Evolutionary conservation across 2,797 vertebrate species (phyloP).

Genomic region (Lerista edwardsae): DNA sequence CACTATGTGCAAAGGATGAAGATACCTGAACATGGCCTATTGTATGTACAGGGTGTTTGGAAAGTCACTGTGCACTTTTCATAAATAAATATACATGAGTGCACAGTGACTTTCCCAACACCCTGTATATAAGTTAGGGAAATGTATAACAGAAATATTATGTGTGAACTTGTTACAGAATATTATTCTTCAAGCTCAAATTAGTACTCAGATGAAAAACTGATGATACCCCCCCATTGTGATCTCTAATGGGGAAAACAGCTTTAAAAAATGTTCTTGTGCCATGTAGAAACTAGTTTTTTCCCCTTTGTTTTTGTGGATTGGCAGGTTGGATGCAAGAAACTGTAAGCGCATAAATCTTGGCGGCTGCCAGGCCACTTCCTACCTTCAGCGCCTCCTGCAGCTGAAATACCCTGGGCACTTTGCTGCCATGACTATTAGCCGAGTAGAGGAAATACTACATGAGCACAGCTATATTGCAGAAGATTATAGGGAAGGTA

Average conservation of each 20-base stretch:
- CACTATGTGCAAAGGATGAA: not conserved
- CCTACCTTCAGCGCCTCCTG: constrained; percentile 93
- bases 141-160: too few species aligned
- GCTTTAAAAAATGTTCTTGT: not conserved
- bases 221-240: not conserved
- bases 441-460: constrained; percentile 96
- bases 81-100: too few species aligned
- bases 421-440: constrained; percentile 89
- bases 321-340: constrained; percentile 86
- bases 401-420: constrained; percentile 97
- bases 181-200: not conserved
- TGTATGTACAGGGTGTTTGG: not conserved
- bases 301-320: not conserved
- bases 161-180: not conserved
- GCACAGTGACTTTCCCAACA: too few species aligned
- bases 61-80: too few species aligned
- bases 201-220: not conserved
- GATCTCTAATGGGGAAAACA: not conserved
- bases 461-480: constrained; percentile 93
- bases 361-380: constrained; percentile 90
- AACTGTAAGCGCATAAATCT: constrained; percentile 95
- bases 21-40: not conserved
- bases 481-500: constrained; percentile 89
- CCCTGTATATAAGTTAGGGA: too few species aligned
- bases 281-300: accelerated